A percentile compares a stretch with the other conserved stretches of the same genome.
Evolutionary conservation across 2,888 invertebrate genomes (phyloP).

Genomic region (Papilio demoleus): DNA sequence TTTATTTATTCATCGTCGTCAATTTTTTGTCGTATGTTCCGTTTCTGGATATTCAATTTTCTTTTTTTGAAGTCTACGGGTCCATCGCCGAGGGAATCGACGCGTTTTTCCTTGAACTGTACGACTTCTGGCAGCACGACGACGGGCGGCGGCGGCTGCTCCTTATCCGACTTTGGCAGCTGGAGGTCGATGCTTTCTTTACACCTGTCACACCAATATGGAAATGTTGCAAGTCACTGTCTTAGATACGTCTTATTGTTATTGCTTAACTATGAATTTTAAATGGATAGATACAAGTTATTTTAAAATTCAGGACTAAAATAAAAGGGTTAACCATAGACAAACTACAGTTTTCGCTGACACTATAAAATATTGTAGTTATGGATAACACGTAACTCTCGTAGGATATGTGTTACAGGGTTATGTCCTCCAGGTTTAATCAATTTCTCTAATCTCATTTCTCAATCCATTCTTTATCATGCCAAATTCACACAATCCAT

Average conservation of each 20-base stretch:
- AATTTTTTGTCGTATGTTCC: slow-evolving; percentile 86
- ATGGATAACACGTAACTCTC: too few relatives aligned
- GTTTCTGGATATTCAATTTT: slow-evolving; percentile 84
- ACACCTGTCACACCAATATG: slow-evolving; percentile 63
- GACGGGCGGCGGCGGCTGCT: slow-evolving; percentile 72
- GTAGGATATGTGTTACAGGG: too few relatives aligned
- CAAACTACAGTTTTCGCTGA: too few relatives aligned
- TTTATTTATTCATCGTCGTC: slow-evolving; percentile 81
- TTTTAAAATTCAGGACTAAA: not conserved
- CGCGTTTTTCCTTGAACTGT: slow-evolving; percentile 85
- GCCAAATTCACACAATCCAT: too few relatives aligned
- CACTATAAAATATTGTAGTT: too few relatives aligned
- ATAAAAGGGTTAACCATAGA: too few relatives aligned
- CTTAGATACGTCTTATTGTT: not conserved
- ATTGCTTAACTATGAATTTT: not conserved
- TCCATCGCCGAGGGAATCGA: slow-evolving; percentile 79
- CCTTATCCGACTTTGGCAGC: slow-evolving; percentile 84
- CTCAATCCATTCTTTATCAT: too few relatives aligned
- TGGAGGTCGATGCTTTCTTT: slow-evolving; percentile 86
- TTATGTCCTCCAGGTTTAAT: too few relatives aligned
- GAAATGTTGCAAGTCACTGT: slow-evolving; percentile 13
- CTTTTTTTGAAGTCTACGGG: slow-evolving; percentile 87
- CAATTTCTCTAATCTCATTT: too few relatives aligned
- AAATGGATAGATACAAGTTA: not conserved
- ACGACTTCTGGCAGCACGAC: slow-evolving; percentile 73